A percentile compares a stretch with the other conserved stretches of the same genome.
Conservation (phyloP, 2,888 invertebrate species). For the Nomada lathburiana region DNA sequence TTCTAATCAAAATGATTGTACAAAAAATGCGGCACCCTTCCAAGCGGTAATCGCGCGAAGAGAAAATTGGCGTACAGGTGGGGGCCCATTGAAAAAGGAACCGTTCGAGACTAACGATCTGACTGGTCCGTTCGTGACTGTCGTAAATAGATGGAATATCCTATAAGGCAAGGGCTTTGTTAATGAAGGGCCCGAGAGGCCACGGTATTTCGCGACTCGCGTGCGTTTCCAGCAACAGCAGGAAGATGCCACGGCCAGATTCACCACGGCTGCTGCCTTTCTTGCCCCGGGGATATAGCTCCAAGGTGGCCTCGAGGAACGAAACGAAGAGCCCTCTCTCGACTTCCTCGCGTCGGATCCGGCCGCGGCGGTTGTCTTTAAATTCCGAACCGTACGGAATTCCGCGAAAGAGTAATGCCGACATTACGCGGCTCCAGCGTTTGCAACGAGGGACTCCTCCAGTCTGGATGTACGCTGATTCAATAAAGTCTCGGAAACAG, state of each 20-base stretch:
- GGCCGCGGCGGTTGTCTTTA: slow-evolving; percentile 50
- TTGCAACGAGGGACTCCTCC: slow-evolving; percentile 14
- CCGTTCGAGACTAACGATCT: slow-evolving; percentile 68
- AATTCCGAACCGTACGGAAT: slow-evolving; percentile 65
- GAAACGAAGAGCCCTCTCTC: slow-evolving; percentile 11
- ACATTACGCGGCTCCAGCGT: slow-evolving; percentile 41
- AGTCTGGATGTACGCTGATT: slow-evolving; percentile 60
- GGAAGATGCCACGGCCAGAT: slow-evolving; percentile 70
- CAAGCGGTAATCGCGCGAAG: too few species aligned
- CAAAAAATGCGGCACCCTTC: too few species aligned
- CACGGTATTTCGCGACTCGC: slow-evolving; percentile 73
- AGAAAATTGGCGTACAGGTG: neutral
- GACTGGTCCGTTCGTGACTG: slow-evolving; percentile 69
- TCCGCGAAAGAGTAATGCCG: slow-evolving; percentile 59
- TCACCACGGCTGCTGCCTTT: slow-evolving; percentile 52
- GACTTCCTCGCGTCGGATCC: slow-evolving; percentile 57
- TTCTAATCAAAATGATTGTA: too few species aligned
- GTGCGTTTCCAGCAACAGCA: slow-evolving; percentile 72
- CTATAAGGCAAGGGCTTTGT: slow-evolving; percentile 73
- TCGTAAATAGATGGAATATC: slow-evolving; percentile 74
- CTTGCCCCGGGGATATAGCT: slow-evolving; percentile 52
- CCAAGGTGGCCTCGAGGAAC: slow-evolving; percentile 48
- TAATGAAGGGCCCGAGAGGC: slow-evolving; percentile 67
- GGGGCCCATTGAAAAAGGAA: slow-evolving; percentile 62
- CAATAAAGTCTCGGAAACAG: slow-evolving; percentile 57